A percentile compares a stretch with the other conserved stretches of the same genome.
Evolutionary conservation across 2,113 vertebrate genomes (phyloP).

Genomic region (Neotoma lepida): DNA sequence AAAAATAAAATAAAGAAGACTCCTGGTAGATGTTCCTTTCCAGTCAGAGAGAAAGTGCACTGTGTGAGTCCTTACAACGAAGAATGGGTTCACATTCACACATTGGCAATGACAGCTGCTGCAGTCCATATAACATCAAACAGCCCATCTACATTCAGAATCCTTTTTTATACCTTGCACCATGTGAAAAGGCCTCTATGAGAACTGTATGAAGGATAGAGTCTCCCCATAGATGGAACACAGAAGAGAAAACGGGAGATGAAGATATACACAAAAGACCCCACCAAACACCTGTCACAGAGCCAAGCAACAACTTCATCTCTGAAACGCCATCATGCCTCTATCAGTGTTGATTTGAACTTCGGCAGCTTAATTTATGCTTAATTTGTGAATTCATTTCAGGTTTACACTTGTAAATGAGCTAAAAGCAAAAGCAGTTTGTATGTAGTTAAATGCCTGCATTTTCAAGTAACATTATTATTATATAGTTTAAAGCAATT

Average conservation of each 20-base stretch:
- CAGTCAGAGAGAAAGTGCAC: neutral
- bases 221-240: neutral
- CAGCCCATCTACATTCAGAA: neutral
- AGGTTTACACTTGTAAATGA: constrained; percentile 60
- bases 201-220: neutral
- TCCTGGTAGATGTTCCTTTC: neutral
- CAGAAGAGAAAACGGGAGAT: neutral
- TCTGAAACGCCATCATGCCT: neutral
- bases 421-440: constrained; percentile 63
- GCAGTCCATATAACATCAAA: neutral
- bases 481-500: constrained; percentile 42
- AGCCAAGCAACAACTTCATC: neutral
- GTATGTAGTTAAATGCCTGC: constrained; percentile 27
- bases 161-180: neutral
- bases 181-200: neutral
- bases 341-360: constrained; percentile 7
- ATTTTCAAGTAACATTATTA: constrained; percentile 52
- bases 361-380: constrained; percentile 42
- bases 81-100: neutral
- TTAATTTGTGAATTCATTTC: constrained; percentile 63
- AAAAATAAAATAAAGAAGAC: too few species aligned
- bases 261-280: neutral
- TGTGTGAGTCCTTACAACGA: neutral
- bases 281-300: neutral
- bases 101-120: neutral